Evolutionary conservation across 1,140 invertebrate genomes (phyloP).

Genomic region (Drosophila quadrilineata): DNA sequence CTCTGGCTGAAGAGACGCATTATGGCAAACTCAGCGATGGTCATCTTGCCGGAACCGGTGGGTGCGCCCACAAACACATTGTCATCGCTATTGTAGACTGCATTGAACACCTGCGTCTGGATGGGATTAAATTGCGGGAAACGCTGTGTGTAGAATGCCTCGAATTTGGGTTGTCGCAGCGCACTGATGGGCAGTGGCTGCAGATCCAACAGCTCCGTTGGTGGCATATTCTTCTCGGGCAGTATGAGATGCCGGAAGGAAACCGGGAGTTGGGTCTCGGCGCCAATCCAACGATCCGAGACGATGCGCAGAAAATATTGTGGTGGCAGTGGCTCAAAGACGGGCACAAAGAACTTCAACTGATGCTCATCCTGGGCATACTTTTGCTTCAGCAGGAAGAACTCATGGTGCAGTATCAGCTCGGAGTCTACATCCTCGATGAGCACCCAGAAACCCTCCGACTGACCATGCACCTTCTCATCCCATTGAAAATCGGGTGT

Average conservation of each 20-base stretch:
- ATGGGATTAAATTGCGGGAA: conserved; percentile 99
- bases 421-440: conserved; percentile 99
- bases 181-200: conserved; percentile 96
- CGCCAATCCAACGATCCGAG: conserved; percentile 92
- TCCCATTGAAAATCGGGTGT: conserved; percentile 99
- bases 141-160: conserved; percentile 91
- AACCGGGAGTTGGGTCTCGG: conserved; percentile 97
- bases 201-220: conserved; percentile 98
- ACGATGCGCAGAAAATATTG: conserved; percentile 97
- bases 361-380: conserved; percentile 97
- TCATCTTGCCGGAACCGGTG: conserved; percentile 97
- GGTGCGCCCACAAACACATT: conserved; percentile 99
- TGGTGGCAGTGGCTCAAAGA: conserved; percentile 98
- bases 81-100: conserved; percentile 99
- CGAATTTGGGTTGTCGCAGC: conserved; percentile 91
- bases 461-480: conserved; percentile 96
- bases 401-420: conserved; percentile 97
- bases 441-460: conserved; percentile 99
- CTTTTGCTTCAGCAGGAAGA: conserved; percentile 97
- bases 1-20: conserved; percentile 92
- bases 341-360: conserved; percentile 98
- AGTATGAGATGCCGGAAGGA: conserved; percentile 98
- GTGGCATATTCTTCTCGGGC: conserved; percentile 98
- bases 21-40: conserved; percentile 98
- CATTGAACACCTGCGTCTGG: conserved; percentile 99